phyloP scores from a whole-genome alignment of 2,888 invertebrate genomes.

The Electrophaes corylata region DNA sequence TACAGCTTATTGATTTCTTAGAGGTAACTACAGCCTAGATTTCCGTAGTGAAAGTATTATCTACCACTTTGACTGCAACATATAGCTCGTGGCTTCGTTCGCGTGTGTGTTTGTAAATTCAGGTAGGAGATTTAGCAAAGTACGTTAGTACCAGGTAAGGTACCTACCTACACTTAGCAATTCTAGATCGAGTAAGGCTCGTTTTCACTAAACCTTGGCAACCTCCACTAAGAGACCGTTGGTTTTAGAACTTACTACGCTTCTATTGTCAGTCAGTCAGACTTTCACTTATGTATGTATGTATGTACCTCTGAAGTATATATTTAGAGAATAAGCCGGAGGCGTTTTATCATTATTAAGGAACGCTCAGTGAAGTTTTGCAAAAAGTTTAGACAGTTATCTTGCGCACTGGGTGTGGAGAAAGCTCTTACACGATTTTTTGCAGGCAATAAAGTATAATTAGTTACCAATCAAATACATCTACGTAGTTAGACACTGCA shows the following conservation, averaged over 20 bases:
- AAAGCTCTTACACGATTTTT: conserved; percentile 19
- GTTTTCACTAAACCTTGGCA: neutral
- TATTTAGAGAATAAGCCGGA: conserved; percentile 7
- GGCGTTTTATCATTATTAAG: conserved; percentile 34
- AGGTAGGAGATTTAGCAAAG: neutral
- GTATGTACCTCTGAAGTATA: too few relatives aligned
- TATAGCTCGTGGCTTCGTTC: neutral
- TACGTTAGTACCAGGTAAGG: neutral
- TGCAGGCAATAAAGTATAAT: neutral
- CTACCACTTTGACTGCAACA: conserved; percentile 38
- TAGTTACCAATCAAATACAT: neutral
- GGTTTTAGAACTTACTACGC: too few relatives aligned
- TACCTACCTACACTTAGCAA: neutral
- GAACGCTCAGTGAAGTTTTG: conserved; percentile 29
- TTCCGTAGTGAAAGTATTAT: conserved; percentile 62
- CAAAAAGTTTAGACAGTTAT: conserved; percentile 18
- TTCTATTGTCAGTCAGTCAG: conserved; percentile 6
- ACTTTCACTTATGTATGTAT: neutral
- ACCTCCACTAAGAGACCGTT: neutral
- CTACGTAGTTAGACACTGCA: too few relatives aligned
- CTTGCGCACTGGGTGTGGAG: conserved; percentile 10
- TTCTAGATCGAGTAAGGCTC: neutral
- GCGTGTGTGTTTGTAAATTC: neutral
- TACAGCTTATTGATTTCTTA: conserved; percentile 48
- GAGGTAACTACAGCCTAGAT: conserved; percentile 51